Base-by-base conservation (phyloP, 2,113 vertebrate species). In the Gobio gobio region DNA sequence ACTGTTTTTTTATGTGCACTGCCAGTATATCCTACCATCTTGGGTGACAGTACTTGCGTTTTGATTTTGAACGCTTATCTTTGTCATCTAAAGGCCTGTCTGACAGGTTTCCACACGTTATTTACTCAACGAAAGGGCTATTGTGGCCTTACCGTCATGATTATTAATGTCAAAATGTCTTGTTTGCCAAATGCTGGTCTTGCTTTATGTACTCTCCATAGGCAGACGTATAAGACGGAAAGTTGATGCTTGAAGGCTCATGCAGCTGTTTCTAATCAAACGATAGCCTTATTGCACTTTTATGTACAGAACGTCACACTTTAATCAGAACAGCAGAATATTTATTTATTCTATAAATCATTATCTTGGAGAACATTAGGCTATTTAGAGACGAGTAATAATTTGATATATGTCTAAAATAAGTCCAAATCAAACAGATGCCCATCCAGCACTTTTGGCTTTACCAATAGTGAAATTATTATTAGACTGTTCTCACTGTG, bases 241-340 rank as follows among this genome's bases (percentile, higher is more conserved):
- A 18, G 22, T 54, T 61, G 59, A 84, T 40, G 82, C 45, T 66
- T 45, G n/a, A 58, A 83, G 20, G 26, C 74, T 85, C 78, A 45
- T 43, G 26, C 78, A 85, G 79, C 68, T 73, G 61, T 85, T 86
- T 79, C 29, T 83, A 26, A 85, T 58, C 59, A 76, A 49, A 56
- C 0, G 79, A 78, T 78, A 45, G n/a, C n/a, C 86, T 88, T 88
- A 87, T 90, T 92, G 88, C 90, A 92, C 90, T 90, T 83, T 54
- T 89, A 88, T 70, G 64, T 83, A 85, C 68, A 89, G 64, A 79
- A 72, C 73, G 56, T 88, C 33, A 70, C 81, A 82, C 88, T 87
- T 51, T 75, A 87, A 87, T 86, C 81, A 49, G 68, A 74, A 58
- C 43, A 63, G 43, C 40, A 40, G 10, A 33, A 78, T 45, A 36